Percentiles rank a stretch among this genome's conserved stretches.
Conservation (phyloP, 2,797 vertebrate genomes). For the Meda fulgida region DNA sequence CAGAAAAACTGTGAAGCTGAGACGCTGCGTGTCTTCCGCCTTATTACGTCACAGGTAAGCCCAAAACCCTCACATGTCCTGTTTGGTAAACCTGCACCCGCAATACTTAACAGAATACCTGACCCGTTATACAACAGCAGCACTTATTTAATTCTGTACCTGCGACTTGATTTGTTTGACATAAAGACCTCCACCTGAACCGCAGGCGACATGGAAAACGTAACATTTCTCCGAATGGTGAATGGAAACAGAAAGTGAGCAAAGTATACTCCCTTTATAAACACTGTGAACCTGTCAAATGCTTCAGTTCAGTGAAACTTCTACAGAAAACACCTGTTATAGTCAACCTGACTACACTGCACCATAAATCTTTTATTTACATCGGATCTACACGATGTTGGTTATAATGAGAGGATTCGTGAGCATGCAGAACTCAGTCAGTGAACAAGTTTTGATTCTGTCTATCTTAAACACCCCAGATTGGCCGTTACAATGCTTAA, state of each 20-base stretch:
- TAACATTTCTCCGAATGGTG: too few relatives aligned
- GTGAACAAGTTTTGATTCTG: neutral
- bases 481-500: neutral
- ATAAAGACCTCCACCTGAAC: too few relatives aligned
- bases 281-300: neutral
- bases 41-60: conserved; percentile 97
- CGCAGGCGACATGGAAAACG: too few relatives aligned
- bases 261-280: neutral
- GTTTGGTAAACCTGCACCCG: neutral
- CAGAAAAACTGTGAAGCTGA: conserved; percentile 98
- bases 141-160: too few relatives aligned
- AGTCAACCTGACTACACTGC: too few relatives aligned
- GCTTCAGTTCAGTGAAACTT: too few relatives aligned
- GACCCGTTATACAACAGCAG: too few relatives aligned
- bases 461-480: neutral
- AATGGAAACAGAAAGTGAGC: too few relatives aligned
- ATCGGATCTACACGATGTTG: neutral
- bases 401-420: neutral
- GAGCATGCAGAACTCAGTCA: neutral
- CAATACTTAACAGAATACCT: neutral
- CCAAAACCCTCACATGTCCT: neutral
- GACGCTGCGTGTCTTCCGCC: conserved; percentile 93
- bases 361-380: neutral
- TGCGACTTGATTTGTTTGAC: too few relatives aligned
- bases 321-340: too few relatives aligned